Base-by-base conservation (phyloP, 1,140 invertebrate species). In the Rhagoletis pomonella region DNA sequence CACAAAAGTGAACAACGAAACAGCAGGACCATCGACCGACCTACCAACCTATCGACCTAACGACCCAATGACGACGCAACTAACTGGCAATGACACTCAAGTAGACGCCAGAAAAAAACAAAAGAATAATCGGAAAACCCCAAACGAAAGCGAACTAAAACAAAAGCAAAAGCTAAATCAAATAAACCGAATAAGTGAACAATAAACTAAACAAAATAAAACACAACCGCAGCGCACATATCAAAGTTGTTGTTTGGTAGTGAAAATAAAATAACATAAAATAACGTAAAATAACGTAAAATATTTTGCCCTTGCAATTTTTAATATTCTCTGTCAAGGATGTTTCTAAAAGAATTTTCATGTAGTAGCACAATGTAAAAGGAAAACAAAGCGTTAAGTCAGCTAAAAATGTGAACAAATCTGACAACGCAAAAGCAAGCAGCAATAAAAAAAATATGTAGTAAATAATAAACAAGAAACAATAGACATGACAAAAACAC, bases 301-400 rank as follows among this genome's bases (percentile, higher is more conserved):
- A 44, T 4, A 50, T 77, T 50, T 50, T 17, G 73, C 9, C 47
- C 73, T 55, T 81, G 73, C n/a, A 50, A 81, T 81, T 81, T 67
- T 81, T 81, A 81, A 81, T 81, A 81, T 81, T 81, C 73, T 81
- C 47, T 81, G 73, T 81, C 73, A 55, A 81, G 73, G 73, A 81
- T 81, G 55, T 44, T 44, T 14, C 29, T 42, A 4, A 12, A 73
- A 42, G 5, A 73, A 47, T 73, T 5, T 73, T 4, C 42, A 5
- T 47, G 42, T 44, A 47, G 12, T 29, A 73, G 10, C 2, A 55
- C 5, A 55, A 55, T 44, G 10, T 44, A 47, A 17, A 47, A 73
- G 39, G 10, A 55, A 58, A 55, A 81, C 14, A 19, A 81, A 55
- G 29, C n/a, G 73, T 55, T 55, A 29, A 10, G 17, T 17, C 47